A percentile compares a stretch with the other conserved stretches of the same genome.
phyloP scores from a whole-genome alignment of 2,797 vertebrate species.

The Sebastes ruberrimus region DNA sequence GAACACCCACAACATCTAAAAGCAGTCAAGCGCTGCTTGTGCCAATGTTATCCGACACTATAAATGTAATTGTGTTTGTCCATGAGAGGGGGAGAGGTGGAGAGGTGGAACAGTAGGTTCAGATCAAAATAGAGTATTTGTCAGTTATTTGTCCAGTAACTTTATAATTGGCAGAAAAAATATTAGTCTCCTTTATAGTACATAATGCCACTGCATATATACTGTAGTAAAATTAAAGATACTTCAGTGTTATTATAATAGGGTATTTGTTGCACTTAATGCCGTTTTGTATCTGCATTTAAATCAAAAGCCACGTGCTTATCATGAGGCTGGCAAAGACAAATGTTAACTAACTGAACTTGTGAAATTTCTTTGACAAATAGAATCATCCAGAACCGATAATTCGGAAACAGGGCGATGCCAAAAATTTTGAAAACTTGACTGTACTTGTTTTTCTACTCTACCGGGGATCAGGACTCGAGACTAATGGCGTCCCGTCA shows the following conservation, averaged over 20 bases:
- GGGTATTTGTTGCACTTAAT: not conserved
- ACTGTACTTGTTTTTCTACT: too few species aligned
- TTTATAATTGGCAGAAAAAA: not conserved
- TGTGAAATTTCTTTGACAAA: not conserved
- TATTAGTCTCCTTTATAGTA: too few species aligned
- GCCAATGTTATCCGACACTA: not conserved
- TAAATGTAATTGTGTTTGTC: not conserved
- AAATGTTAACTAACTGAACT: not conserved
- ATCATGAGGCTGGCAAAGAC: not conserved
- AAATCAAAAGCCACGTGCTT: not conserved
- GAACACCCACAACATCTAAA: conserved; percentile 6
- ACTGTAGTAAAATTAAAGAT: not conserved
- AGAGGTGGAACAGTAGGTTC: not conserved
- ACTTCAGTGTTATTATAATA: not conserved
- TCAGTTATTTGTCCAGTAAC: not conserved
- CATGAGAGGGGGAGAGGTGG: not conserved
- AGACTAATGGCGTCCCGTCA: too few species aligned
- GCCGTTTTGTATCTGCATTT: not conserved
- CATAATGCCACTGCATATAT: not conserved
- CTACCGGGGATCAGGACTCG: too few species aligned
- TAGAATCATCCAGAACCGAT: not conserved
- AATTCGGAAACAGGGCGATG: too few species aligned
- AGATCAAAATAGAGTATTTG: not conserved
- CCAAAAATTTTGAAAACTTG: too few species aligned
- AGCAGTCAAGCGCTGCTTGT: not conserved